These are phyloP conservation scores for Piezodorus guildinii DNA, from an alignment of 1,140 invertebrate species.

Conservation along the genomic window DNA sequence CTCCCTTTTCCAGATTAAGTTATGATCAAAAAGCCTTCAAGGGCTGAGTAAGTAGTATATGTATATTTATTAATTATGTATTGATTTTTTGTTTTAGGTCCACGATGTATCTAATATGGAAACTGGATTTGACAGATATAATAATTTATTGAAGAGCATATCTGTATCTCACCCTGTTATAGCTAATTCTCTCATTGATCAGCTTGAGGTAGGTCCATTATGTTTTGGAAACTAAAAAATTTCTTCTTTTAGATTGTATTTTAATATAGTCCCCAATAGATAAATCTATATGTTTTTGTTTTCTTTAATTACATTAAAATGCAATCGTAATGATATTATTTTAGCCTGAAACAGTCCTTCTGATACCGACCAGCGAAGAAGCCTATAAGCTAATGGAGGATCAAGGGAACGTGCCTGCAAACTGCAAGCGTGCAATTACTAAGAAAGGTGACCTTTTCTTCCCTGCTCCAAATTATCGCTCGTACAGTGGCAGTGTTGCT, in stretches of 20 bases:
- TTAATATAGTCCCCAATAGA: no score
- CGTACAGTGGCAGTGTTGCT: constrained; percentile 10
- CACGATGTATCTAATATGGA: constrained; percentile 50
- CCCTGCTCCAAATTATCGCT: constrained; percentile 23
- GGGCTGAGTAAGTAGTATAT: no score
- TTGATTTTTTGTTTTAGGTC: constrained; percentile 31
- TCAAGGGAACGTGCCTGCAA: constrained; percentile 41
- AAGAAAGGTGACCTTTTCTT: constrained; percentile 14
- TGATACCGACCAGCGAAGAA: constrained; percentile 49
- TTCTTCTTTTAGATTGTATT: no score
- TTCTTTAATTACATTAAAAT: no score
- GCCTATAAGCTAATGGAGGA: constrained; percentile 50
- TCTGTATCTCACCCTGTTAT: constrained; percentile 62
- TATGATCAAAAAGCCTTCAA: no score
- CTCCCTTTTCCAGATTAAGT: no score
- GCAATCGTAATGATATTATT: background rate
- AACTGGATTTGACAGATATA: constrained; percentile 37
- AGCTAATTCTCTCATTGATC: constrained; percentile 76
- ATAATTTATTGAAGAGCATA: constrained; percentile 55
- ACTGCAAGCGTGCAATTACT: constrained; percentile 20
- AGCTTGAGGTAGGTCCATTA: constrained; percentile 35
- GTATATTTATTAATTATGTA: no score
- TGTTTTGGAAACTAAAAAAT: no score
- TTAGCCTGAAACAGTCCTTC: constrained; percentile 49
- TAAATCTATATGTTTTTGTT: no score